Evolutionary conservation across 2,888 invertebrate genomes (phyloP).

Genomic region (Sycophila texana): DNA sequence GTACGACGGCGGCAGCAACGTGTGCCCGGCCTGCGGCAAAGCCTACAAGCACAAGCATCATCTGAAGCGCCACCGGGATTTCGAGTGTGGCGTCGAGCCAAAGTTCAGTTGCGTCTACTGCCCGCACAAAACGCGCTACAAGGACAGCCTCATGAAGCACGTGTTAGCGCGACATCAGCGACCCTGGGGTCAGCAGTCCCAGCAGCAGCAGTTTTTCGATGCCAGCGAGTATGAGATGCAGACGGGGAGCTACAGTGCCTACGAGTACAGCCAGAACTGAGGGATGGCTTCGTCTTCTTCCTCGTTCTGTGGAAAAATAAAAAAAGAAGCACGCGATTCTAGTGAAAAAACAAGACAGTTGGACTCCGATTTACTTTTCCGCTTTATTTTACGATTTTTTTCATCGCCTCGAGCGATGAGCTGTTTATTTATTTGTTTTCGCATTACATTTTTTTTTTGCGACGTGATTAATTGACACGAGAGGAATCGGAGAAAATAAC

Average conservation of each 20-base stretch:
- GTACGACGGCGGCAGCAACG: conserved; percentile 30
- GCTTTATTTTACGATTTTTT: no score
- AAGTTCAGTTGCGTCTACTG: conserved; percentile 75
- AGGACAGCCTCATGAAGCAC: conserved; percentile 71
- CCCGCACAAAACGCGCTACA: conserved; percentile 72
- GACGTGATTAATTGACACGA: no score
- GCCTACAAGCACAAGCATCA: conserved; percentile 72
- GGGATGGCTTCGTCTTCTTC: neutral
- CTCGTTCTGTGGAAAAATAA: no score
- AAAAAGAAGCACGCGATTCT: no score
- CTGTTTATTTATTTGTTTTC: no score
- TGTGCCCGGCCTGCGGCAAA: conserved; percentile 66
- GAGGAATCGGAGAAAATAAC: no score
- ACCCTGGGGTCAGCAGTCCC: conserved; percentile 53
- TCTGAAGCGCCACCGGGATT: conserved; percentile 69
- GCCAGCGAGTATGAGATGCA: neutral
- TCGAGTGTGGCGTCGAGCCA: conserved; percentile 77
- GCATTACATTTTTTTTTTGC: no score
- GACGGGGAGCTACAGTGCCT: neutral
- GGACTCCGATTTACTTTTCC: no score
- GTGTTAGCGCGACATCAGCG: conserved; percentile 68
- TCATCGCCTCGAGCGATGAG: no score
- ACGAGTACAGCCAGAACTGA: conserved; percentile 13
- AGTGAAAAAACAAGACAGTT: no score
- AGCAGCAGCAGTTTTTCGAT: conserved; percentile 11